phyloP scores from a whole-genome alignment of 1,140 invertebrate genomes.

The Pygmarrhopalites habei region DNA sequence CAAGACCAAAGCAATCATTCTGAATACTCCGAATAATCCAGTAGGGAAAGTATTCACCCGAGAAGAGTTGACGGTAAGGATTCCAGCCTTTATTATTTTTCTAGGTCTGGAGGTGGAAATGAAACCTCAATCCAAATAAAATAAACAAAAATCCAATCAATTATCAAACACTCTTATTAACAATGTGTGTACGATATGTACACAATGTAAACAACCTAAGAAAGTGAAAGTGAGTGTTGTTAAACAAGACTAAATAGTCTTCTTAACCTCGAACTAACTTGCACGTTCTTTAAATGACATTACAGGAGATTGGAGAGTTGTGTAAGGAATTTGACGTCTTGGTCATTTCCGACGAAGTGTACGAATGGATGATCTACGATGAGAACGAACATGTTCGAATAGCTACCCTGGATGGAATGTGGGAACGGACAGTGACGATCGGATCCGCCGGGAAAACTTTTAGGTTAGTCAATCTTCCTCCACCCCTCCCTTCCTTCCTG shows the following conservation, averaged over 20 bases:
- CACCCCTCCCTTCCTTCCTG: too few relatives aligned
- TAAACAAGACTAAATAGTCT: too few relatives aligned
- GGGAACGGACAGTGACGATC: constrained; percentile 92
- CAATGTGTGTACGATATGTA: too few relatives aligned
- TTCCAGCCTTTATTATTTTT: neutral
- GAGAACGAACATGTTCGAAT: constrained; percentile 81
- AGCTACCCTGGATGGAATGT: constrained; percentile 73
- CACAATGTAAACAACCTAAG: too few relatives aligned
- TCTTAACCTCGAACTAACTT: too few relatives aligned
- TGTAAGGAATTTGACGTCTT: constrained; percentile 89
- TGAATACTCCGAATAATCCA: constrained; percentile 96
- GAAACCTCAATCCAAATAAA: too few relatives aligned
- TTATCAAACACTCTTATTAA: too few relatives aligned
- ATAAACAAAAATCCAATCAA: too few relatives aligned
- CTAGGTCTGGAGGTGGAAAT: too few relatives aligned
- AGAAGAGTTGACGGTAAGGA: constrained; percentile 52
- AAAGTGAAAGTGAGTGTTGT: too few relatives aligned
- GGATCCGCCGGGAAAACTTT: constrained; percentile 97
- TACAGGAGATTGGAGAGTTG: constrained; percentile 70
- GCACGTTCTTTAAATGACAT: too few relatives aligned
- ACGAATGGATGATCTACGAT: constrained; percentile 92
- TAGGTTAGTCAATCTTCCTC: constrained; percentile 79
- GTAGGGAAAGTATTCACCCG: constrained; percentile 78
- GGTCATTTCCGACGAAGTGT: constrained; percentile 93
- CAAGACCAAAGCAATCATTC: constrained; percentile 89